Evolutionary conservation across 2,888 invertebrate genomes (phyloP), one percentile per base, ranked within the genome.

Genomic region (Tetranychus piercei): DNA sequence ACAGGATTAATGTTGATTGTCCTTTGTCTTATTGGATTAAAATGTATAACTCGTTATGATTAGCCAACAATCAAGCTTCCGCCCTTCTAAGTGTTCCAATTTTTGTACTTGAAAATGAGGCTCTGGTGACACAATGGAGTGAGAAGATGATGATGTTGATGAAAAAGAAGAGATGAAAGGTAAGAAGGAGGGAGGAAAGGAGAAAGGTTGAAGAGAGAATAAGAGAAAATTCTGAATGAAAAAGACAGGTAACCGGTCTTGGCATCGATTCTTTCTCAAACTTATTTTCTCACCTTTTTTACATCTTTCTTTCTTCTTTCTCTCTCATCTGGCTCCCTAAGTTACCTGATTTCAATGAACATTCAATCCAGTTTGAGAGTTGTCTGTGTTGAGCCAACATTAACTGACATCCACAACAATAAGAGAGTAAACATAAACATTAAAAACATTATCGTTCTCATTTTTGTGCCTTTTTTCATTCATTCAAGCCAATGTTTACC

Each of bases 191-290:
- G 23, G 15, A 15, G n/a, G 23, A 55, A 55, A 15, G 15, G 15
- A 55, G 55, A 55, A 20, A 22, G 20, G 69, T 20, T n/a, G 45
- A 22, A 67, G 75, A 22, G 23, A 64, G 45, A 75, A 72, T 18
- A 23, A 23, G 43, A 22, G 23, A 22, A n/a, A 22, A 67, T n/a
- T 74, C 43, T n/a, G 20, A 34, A 71, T 45, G 18, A 69, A 69
- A 15, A 55, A 55, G 15, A 15, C 15, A 55, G 9, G 55, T 55
- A 55, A 55, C 55, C 55, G 55, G 55, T 55, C 55, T 55, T 55
- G 55, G 55, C 55, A 55, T 55, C 55, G 55, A 55, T 55, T 71
- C 44, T 44, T 43, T 67, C 67, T 67, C 67, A 22, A 9, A 18
- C 67, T 71, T 43, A 15, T 43, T 44, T 23, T 71, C 71, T 71